Evolutionary conservation across 2,888 invertebrate genomes (phyloP).

Genomic region (Meandrusa payeni): DNA sequence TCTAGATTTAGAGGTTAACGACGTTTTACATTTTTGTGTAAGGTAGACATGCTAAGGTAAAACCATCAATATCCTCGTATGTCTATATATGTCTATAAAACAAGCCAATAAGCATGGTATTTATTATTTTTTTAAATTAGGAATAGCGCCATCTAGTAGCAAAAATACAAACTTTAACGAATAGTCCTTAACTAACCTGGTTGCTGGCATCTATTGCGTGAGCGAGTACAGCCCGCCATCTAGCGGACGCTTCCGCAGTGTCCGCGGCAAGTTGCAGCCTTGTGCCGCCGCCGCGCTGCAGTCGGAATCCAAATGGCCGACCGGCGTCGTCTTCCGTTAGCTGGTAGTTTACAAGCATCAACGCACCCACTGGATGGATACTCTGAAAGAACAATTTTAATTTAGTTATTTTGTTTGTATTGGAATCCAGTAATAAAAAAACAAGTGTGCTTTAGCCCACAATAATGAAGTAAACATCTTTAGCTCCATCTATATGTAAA

Average conservation of each 20-base stretch:
- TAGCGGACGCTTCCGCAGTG: slow-evolving; percentile 84
- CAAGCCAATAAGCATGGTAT: no score
- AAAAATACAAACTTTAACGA: neutral
- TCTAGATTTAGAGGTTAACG: no score
- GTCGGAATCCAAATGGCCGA: slow-evolving; percentile 85
- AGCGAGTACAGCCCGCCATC: slow-evolving; percentile 89
- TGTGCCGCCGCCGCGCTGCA: slow-evolving; percentile 86
- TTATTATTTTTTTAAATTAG: no score
- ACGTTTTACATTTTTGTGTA: no score
- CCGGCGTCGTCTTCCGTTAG: slow-evolving; percentile 84
- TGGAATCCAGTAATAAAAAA: no score
- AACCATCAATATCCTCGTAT: no score
- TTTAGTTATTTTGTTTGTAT: no score
- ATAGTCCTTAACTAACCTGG: slow-evolving; percentile 65
- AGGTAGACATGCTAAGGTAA: no score
- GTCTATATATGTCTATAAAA: no score
- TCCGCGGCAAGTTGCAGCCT: slow-evolving; percentile 91
- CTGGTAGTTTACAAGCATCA: slow-evolving; percentile 91
- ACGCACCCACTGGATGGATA: slow-evolving; percentile 93
- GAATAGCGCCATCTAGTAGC: slow-evolving; percentile 23
- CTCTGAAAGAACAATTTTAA: slow-evolving; percentile 82
- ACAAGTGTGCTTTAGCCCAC: no score
- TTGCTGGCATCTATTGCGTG: slow-evolving; percentile 89
- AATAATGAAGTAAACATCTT: no score
- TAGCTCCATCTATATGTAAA: no score